Evolutionary conservation across 2,113 vertebrate genomes (phyloP).

Genomic region (Melospiza melodia): DNA sequence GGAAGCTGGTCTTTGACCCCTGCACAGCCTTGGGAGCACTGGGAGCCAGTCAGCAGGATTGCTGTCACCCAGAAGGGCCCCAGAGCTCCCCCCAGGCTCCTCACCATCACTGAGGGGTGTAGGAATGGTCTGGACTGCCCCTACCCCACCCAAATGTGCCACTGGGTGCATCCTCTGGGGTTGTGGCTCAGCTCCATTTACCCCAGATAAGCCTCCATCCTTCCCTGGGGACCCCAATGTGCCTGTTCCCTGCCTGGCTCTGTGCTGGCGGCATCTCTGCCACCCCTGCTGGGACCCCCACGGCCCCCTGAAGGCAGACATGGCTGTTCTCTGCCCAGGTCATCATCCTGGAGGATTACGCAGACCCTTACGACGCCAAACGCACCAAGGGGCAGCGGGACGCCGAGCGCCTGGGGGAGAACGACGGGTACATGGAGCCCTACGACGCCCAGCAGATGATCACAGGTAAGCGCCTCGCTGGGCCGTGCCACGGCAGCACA

Average conservation of each 20-base stretch:
- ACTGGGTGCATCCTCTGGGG: no score
- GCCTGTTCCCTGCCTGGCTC: background rate
- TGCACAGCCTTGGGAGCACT: background rate
- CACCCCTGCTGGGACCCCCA: no score
- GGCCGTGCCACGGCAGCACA: accelerated
- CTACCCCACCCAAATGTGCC: background rate
- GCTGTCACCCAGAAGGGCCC: background rate
- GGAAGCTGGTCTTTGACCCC: background rate
- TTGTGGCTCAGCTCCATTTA: background rate
- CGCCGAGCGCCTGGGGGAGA: constrained; percentile 87
- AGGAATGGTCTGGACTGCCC: background rate
- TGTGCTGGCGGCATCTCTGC: background rate
- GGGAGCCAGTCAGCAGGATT: accelerated
- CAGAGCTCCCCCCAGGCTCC: background rate
- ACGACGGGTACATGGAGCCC: constrained; percentile 96
- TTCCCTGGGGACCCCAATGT: background rate
- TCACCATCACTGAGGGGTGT: accelerated
- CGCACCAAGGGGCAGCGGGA: constrained; percentile 90
- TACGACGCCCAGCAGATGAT: constrained; percentile 97
- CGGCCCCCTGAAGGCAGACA: background rate
- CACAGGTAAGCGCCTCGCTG: constrained; percentile 78
- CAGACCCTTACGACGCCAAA: constrained; percentile 93
- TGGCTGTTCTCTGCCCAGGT: constrained; percentile 67
- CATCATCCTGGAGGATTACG: constrained; percentile 94
- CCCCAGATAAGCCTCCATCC: background rate